These are phyloP conservation scores for Eubasilissa regina DNA, from an alignment of 1,140 invertebrate species.

Conservation along the genomic window DNA sequence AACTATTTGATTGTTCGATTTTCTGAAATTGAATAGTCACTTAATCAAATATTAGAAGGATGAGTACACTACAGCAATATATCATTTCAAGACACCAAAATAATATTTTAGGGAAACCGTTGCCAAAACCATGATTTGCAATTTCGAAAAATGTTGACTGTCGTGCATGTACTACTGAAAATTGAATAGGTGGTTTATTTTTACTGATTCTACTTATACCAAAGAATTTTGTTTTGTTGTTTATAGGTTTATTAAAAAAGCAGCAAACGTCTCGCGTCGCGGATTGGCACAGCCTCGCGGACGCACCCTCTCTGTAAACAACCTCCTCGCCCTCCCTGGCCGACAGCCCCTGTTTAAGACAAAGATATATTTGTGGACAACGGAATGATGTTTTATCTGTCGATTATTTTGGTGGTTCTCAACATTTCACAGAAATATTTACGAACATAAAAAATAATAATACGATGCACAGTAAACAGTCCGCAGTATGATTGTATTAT, in stretches of 20 bases:
- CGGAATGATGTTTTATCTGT: conserved; percentile 7
- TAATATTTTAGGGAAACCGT: not conserved
- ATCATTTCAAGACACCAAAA: not conserved
- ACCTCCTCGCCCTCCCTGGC: conserved; percentile 16
- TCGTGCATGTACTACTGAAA: too few species aligned
- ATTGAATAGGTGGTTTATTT: too few species aligned
- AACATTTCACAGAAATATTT: not conserved
- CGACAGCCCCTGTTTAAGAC: conserved; percentile 15
- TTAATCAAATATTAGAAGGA: not conserved
- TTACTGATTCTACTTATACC: too few species aligned
- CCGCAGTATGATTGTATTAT: too few species aligned
- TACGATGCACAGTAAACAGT: too few species aligned
- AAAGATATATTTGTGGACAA: conserved; percentile 41
- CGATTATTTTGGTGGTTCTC: conserved; percentile 19
- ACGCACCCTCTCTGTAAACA: conserved; percentile 30
- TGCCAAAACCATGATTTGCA: not conserved
- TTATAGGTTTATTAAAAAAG: not conserved
- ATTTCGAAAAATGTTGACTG: not conserved
- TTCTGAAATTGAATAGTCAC: too few species aligned
- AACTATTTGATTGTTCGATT: too few species aligned
- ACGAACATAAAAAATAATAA: too few species aligned
- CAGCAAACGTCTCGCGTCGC: not conserved
- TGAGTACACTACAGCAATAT: not conserved
- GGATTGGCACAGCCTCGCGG: not conserved
- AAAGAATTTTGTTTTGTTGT: too few species aligned